A percentile compares a stretch with the other conserved stretches of the same genome.
These are phyloP conservation scores for Loriculus beryllinus DNA, from an alignment of 2,797 vertebrate genomes.

Conservation along the genomic window DNA sequence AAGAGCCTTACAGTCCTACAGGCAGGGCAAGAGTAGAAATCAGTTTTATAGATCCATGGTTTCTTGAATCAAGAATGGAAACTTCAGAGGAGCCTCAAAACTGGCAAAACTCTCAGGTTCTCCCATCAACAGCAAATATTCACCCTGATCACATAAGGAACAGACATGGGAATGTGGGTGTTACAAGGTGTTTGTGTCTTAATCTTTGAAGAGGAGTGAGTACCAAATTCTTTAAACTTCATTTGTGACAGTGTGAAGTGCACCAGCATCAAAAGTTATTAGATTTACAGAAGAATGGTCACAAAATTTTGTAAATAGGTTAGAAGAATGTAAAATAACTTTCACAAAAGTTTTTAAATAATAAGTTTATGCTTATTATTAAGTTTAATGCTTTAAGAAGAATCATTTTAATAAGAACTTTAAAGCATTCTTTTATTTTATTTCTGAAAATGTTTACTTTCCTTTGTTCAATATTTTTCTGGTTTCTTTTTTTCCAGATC, in stretches of 20 bases:
- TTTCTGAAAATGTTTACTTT: not conserved
- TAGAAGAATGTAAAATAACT: not conserved
- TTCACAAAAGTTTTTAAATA: not conserved
- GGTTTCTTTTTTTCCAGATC: not conserved
- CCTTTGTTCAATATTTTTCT: not conserved
- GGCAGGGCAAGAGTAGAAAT: not conserved
- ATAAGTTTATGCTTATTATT: not conserved
- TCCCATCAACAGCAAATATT: not conserved
- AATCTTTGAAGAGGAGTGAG: not conserved
- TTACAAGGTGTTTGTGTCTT: not conserved
- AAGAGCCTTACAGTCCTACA: not conserved
- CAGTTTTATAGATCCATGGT: not conserved
- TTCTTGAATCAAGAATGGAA: not conserved
- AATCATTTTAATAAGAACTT: not conserved
- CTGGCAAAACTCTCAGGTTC: not conserved
- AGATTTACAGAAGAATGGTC: not conserved
- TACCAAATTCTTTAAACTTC: not conserved
- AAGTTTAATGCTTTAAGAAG: no score
- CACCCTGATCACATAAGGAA: not conserved
- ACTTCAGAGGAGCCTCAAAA: not conserved
- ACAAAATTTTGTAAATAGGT: not conserved
- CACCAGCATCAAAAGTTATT: not conserved
- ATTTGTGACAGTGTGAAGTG: not conserved
- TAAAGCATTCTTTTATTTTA: not conserved
- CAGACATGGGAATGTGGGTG: not conserved